Conservation (phyloP, 2,113 vertebrate species). For the Myotis brandtii region DNA sequence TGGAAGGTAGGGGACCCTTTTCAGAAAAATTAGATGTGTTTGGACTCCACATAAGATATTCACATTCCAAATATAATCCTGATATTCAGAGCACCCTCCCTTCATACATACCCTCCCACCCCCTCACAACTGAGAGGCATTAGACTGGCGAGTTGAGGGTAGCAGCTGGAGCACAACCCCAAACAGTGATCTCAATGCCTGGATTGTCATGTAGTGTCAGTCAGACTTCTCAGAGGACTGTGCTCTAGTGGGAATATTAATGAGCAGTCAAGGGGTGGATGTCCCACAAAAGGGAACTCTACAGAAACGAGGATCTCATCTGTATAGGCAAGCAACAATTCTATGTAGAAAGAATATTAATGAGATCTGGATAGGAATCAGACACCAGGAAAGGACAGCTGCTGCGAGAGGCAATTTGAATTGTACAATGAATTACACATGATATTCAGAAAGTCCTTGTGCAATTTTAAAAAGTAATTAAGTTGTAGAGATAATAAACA, state of each 20-base stretch:
- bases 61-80: slow-evolving; percentile 8
- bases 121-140: background rate
- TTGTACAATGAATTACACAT: slow-evolving; percentile 62
- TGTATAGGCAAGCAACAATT: slow-evolving; percentile 52
- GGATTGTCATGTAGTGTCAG: background rate
- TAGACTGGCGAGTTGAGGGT: background rate
- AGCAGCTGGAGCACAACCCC: background rate
- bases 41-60: background rate
- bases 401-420: slow-evolving; percentile 57
- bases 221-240: slow-evolving; percentile 1
- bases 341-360: slow-evolving; percentile 74
- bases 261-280: background rate
- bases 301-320: slow-evolving; percentile 16
- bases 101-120: no score
- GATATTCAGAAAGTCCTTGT: slow-evolving; percentile 68
- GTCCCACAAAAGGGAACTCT: background rate
- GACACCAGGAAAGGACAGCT: slow-evolving; percentile 73
- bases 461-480: slow-evolving; percentile 64
- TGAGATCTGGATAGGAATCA: slow-evolving; percentile 78
- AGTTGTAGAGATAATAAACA: slow-evolving; percentile 62
- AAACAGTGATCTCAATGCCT: background rate
- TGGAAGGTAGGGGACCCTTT: background rate
- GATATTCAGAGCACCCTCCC: background rate
- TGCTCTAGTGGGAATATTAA: slow-evolving; percentile 35
- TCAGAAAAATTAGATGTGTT: slow-evolving; percentile 16